These are phyloP conservation scores for Drosophila phalerata DNA, from an alignment of 2,888 invertebrate genomes.

Conservation along the genomic window DNA sequence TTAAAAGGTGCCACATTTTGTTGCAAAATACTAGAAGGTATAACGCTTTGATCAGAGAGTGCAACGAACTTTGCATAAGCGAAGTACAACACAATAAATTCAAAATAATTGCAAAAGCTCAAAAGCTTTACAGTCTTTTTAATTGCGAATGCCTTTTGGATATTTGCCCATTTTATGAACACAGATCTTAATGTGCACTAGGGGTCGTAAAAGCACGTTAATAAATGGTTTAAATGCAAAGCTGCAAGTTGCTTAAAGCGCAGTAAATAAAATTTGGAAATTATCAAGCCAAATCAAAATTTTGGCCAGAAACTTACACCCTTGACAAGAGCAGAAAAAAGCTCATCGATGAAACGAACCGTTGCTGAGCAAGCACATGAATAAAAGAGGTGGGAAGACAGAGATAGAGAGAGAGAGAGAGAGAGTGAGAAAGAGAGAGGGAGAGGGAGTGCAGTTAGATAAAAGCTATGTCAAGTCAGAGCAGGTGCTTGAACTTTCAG, in stretches of 20 bases:
- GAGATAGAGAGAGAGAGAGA: too few species aligned
- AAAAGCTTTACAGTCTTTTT: not conserved
- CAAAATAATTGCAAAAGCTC: not conserved
- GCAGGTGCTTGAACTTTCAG: conserved; percentile 60
- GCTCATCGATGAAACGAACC: conserved; percentile 70
- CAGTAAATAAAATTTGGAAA: not conserved
- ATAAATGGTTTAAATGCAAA: not conserved
- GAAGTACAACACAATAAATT: not conserved
- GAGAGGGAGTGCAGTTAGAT: conserved; percentile 21
- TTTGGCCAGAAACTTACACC: conserved; percentile 30
- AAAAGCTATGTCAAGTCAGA: conserved; percentile 26
- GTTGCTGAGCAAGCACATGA: conserved; percentile 8
- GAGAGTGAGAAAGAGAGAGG: not conserved
- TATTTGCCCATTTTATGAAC: not conserved
- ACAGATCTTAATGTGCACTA: not conserved
- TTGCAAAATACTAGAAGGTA: not conserved
- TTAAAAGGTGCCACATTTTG: not conserved
- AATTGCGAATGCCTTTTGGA: not conserved
- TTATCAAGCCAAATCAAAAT: conserved; percentile 28
- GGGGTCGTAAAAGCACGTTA: not conserved
- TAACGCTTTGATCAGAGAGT: not conserved
- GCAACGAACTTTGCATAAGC: not conserved
- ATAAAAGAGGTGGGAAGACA: not conserved
- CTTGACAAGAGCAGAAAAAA: conserved; percentile 32
- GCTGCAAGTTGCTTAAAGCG: conserved; percentile 3